Conservation (phyloP, 2,888 invertebrate species). For the Nephrotoma flavescens region DNA sequence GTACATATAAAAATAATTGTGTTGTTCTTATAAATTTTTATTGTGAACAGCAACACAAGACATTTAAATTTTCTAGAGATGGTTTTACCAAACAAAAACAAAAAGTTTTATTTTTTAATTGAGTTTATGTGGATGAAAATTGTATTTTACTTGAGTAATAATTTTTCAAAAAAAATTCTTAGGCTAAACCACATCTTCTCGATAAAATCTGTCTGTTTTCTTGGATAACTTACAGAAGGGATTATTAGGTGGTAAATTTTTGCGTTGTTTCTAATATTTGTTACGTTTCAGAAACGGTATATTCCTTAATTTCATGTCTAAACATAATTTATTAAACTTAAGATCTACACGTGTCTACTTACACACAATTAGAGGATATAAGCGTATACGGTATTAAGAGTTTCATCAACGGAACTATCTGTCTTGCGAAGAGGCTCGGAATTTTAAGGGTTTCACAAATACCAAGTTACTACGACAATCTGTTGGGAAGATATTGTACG, state of each 20-base stretch:
- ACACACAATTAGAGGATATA: too few species aligned
- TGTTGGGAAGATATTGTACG: too few species aligned
- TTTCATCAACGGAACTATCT: too few species aligned
- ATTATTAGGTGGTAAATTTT: neutral
- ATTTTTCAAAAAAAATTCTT: neutral
- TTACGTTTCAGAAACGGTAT: too few species aligned
- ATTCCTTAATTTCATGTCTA: too few species aligned
- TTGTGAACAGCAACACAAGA: neutral
- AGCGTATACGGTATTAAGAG: too few species aligned
- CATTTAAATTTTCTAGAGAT: neutral
- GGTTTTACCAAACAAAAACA: neutral
- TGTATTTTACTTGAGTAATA: neutral
- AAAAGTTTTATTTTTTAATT: neutral
- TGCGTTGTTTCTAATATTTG: neutral
- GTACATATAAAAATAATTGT: neutral
- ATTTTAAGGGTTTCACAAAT: too few species aligned
- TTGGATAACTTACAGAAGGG: neutral
- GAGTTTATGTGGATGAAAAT: neutral
- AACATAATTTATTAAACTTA: too few species aligned
- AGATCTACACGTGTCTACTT: too few species aligned
- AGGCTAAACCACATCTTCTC: neutral
- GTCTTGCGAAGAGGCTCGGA: too few species aligned
- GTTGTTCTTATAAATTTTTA: neutral
- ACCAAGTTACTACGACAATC: too few species aligned
- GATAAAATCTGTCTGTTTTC: neutral